These are phyloP conservation scores for Rotaria macrura DNA, from an alignment of 2,888 invertebrate species.

Conservation along the genomic window DNA sequence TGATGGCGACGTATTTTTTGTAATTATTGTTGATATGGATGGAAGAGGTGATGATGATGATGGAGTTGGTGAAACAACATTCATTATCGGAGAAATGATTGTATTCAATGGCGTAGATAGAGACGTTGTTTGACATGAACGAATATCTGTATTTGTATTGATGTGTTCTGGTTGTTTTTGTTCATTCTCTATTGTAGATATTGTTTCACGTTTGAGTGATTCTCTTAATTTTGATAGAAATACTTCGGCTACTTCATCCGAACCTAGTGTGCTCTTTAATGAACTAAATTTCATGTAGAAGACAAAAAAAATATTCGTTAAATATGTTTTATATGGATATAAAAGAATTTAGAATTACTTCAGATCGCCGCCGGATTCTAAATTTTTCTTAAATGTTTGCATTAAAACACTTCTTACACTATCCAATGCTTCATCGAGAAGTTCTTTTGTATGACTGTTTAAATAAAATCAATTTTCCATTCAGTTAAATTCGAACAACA, in stretches of 20 bases:
- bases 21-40: background rate
- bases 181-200: background rate
- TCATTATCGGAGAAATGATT: background rate
- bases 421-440: background rate
- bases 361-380: background rate
- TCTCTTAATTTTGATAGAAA: conserved; percentile 8
- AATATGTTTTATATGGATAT: too few species aligned
- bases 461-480: background rate
- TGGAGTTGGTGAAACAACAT: background rate
- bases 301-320: too few species aligned
- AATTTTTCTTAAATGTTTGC: conserved; percentile 17
- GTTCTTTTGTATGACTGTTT: background rate
- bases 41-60: background rate
- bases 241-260: conserved; percentile 12
- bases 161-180: background rate
- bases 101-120: background rate
- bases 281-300: too few species aligned
- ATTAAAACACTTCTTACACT: conserved; percentile 7
- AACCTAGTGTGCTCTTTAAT: background rate
- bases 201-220: conserved; percentile 17
- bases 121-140: background rate
- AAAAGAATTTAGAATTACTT: background rate
- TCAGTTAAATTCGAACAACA: background rate
- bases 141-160: background rate
- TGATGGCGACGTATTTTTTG: background rate